Base-by-base conservation (phyloP, 2,113 vertebrate species). In the Sapayoa aenigma region DNA sequence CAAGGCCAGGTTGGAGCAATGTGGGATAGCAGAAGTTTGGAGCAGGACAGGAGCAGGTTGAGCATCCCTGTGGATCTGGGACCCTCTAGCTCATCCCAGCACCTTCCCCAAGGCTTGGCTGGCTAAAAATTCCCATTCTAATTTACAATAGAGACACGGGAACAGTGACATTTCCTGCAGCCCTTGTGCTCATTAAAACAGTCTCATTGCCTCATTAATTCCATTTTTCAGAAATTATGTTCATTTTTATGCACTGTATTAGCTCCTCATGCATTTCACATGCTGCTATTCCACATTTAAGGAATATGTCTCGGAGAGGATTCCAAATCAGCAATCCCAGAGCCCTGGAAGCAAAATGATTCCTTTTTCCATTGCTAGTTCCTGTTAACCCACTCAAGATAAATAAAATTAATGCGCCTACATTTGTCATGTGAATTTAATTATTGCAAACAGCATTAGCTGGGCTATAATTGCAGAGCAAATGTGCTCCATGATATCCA, bases 371-470 rank as follows among this genome's bases (percentile, higher is more conserved):
- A 58, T 78, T 87, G 76, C 89, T 84, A 60, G 89, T 87, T 94
- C 82, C 97, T 94, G 69, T 93, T 96, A 97, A 89, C 88, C 95
- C 95, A 95, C 91, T 97, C 95, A 95, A 97, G 93, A 97, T 96
- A 97, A 97, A 97, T 95, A 98, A 96, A 97, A 96, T 93, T 94
- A 97, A 97, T 89, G 94, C 30, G 16, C 65, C 86, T 46, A 77
- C 94, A 65, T 96, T 97, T 97, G 94, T 97, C 96, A 91, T 84
- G 83, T 86, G 91, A 95, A 95, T 92, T 97, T 97, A 91, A 97
- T 97, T 95, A 97, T 96, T 92, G 90, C 94, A 95, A 96, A 80
- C 95, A 85, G 89, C 89, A 79, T 96, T 94, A 94, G 84, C 95
- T 56, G 75, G 84, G 89, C 90, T 85, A n/a, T 90, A 90, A 75